Evolutionary conservation across 2,797 vertebrate species (phyloP).

Genomic region (Oreortyx pictus): DNA sequence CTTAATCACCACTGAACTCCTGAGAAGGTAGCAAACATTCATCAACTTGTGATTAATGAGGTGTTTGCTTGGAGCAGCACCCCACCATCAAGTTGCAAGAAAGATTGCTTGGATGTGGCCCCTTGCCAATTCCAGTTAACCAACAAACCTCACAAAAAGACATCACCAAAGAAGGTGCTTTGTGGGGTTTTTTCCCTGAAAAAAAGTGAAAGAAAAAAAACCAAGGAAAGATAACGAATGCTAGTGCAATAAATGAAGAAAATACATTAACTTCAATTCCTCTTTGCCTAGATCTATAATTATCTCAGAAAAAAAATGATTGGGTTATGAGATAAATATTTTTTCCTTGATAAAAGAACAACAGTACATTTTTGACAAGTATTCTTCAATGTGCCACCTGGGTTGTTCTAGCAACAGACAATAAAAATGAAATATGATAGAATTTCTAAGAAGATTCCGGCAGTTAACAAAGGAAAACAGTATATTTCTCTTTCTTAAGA

Average conservation of each 20-base stretch:
- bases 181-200: not conserved
- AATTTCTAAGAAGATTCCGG: slow-evolving; percentile 38
- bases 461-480: slow-evolving; percentile 11
- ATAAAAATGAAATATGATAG: slow-evolving; percentile 70
- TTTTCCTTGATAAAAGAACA: slow-evolving; percentile 72
- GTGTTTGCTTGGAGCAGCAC: not conserved
- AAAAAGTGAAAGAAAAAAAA: not conserved
- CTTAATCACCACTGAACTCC: not conserved
- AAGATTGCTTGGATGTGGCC: not conserved
- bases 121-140: not conserved
- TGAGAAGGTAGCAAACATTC: not conserved
- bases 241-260: slow-evolving; percentile 58
- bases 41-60: not conserved
- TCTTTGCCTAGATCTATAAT: slow-evolving; percentile 60
- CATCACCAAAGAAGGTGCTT: not conserved
- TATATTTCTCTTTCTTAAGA: not conserved
- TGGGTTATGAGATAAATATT: slow-evolving; percentile 68
- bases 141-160: not conserved
- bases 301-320: slow-evolving; percentile 57
- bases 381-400: slow-evolving; percentile 62
- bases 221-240: slow-evolving; percentile 39
- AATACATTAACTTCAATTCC: slow-evolving; percentile 42
- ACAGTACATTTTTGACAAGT: slow-evolving; percentile 63
- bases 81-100: not conserved
- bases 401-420: slow-evolving; percentile 61